A percentile compares a stretch with the other conserved stretches of the same genome.
These are phyloP conservation scores for Paracentrotus lividus DNA, from an alignment of 53 echinoderm and acorn worm species.

Conservation along the genomic window DNA sequence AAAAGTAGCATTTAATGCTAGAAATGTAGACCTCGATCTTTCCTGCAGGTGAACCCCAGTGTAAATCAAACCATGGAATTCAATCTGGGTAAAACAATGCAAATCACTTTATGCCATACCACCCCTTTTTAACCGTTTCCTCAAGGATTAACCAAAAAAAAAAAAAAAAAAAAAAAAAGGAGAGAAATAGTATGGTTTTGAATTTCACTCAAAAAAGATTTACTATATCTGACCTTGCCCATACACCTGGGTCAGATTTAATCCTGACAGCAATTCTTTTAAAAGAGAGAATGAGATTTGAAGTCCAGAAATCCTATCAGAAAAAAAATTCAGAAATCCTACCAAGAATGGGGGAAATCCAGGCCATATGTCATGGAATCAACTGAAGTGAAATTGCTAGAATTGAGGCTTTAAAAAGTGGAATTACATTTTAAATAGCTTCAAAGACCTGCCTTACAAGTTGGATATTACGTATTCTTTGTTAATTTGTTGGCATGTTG, in stretches of 20 bases:
- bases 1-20: conserved; percentile 39
- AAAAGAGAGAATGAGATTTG: conserved; percentile 30
- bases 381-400: not conserved
- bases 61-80: conserved; percentile 48
- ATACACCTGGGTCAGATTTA: conserved; percentile 43
- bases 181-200: conserved; percentile 44
- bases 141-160: not conserved
- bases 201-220: conserved; percentile 25
- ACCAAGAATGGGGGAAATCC: conserved; percentile 42
- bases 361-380: conserved; percentile 30
- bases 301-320: conserved; percentile 47
- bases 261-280: conserved; percentile 36
- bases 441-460: not conserved
- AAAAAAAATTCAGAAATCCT: not conserved
- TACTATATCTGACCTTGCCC: conserved; percentile 39
- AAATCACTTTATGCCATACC: conserved; percentile 51
- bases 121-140: not conserved
- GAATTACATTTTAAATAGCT: not conserved
- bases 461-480: no score
- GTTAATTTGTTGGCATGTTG: not conserved
- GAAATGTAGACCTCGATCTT: conserved; percentile 36
- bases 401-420: not conserved
- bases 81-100: conserved; percentile 50
- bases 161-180: not conserved
- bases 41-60: not conserved